These are phyloP conservation scores for Drosophila nigricruria DNA, from an alignment of 2,888 invertebrate genomes.

Conservation along the genomic window DNA sequence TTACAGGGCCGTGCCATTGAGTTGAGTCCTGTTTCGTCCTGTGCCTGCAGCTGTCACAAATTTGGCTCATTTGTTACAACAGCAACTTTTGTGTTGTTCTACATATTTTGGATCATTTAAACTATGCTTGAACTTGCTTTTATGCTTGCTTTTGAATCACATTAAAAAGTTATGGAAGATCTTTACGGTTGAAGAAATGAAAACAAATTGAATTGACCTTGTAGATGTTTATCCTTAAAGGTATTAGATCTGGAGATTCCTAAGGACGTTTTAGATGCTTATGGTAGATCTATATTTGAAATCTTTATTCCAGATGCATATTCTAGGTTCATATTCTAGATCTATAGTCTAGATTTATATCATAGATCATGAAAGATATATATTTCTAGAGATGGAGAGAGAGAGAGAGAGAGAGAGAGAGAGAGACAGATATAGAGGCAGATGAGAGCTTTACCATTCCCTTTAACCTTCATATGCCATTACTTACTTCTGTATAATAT, in stretches of 20 bases:
- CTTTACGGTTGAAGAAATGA: neutral
- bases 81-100: constrained; percentile 53
- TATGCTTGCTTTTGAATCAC: constrained; percentile 13
- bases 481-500: too few relatives aligned
- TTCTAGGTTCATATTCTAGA: neutral
- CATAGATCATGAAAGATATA: too few relatives aligned
- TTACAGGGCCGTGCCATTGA: constrained; percentile 25
- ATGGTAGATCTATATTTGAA: neutral
- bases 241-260: too few relatives aligned
- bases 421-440: too few relatives aligned
- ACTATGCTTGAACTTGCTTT: constrained; percentile 41
- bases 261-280: neutral
- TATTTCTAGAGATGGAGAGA: too few relatives aligned
- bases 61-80: constrained; percentile 30
- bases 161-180: constrained; percentile 19
- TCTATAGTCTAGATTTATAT: too few relatives aligned
- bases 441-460: too few relatives aligned
- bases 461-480: too few relatives aligned
- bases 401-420: too few relatives aligned
- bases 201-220: neutral
- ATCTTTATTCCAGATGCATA: neutral
- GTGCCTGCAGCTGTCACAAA: neutral
- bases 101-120: constrained; percentile 63
- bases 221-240: too few relatives aligned
- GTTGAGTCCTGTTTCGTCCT: neutral